Evolutionary conservation across 2,888 invertebrate species (phyloP).

Genomic region (Tinea pellionella): DNA sequence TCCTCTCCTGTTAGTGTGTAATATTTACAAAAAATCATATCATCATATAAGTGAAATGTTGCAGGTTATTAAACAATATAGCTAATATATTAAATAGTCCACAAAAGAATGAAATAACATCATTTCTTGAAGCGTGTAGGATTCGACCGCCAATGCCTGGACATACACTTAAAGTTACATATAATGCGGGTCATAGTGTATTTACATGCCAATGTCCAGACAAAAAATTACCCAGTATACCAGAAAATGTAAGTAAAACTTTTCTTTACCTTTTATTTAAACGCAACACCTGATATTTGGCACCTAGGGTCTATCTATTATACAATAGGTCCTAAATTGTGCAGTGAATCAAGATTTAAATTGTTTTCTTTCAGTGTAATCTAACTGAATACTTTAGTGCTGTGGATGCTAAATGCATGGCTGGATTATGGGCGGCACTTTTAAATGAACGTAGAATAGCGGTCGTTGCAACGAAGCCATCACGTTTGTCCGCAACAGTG

Average conservation of each 20-base stretch:
- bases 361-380: conserved; percentile 85
- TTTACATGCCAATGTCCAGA: conserved; percentile 79
- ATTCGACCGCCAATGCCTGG: conserved; percentile 51
- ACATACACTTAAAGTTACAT: conserved; percentile 48
- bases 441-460: conserved; percentile 94
- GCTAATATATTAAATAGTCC: conserved; percentile 76
- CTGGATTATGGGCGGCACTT: conserved; percentile 94
- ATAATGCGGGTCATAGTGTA: conserved; percentile 49
- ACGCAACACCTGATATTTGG: too few species aligned
- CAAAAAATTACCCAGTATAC: conserved; percentile 91
- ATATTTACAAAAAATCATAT: too few species aligned
- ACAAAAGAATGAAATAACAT: conserved; percentile 40
- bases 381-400: conserved; percentile 98
- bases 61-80: conserved; percentile 83
- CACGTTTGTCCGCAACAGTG: conserved; percentile 90
- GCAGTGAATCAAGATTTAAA: too few species aligned
- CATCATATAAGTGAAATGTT: too few species aligned
- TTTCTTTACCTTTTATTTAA: neutral
- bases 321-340: neutral
- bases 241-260: conserved; percentile 86
- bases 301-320: too few species aligned
- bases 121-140: conserved; percentile 51
- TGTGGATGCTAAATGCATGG: conserved; percentile 95
- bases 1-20: too few species aligned
- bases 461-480: conserved; percentile 89